Percentiles rank a stretch among this genome's conserved stretches.
phyloP scores from a whole-genome alignment of 2,888 invertebrate genomes.

The Resseliella maxima region DNA sequence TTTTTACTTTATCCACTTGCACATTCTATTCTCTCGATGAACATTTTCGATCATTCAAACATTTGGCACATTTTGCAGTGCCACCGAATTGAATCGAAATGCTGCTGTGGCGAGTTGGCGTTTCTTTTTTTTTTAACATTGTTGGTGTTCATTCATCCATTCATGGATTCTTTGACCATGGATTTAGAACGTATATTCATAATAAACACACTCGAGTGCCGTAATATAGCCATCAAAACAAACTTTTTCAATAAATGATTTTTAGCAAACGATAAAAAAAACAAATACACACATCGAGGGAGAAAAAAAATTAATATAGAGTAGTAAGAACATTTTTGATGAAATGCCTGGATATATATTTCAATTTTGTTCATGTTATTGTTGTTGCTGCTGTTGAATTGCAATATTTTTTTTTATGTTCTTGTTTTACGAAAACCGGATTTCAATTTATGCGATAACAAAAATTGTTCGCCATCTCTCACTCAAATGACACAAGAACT shows the following conservation, averaged over 20 bases:
- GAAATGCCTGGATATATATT: background rate
- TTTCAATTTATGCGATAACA: constrained; percentile 2
- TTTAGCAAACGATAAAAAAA: background rate
- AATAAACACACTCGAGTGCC: constrained; percentile 6
- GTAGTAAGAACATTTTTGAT: background rate
- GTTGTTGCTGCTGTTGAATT: background rate
- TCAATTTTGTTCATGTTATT: background rate
- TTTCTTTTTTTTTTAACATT: background rate
- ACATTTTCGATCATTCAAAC: too few species aligned
- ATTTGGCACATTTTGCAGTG: background rate
- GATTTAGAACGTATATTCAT: background rate
- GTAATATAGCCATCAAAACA: constrained; percentile 38
- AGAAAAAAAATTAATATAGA: constrained; percentile 35
- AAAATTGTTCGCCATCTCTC: too few species aligned
- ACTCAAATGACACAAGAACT: background rate
- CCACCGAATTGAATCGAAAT: constrained; percentile 1
- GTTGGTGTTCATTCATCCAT: background rate
- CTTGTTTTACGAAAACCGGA: constrained; percentile 17
- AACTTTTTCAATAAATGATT: constrained; percentile 53
- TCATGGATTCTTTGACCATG: constrained; percentile 37
- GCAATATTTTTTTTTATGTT: background rate
- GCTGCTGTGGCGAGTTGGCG: background rate
- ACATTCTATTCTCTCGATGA: too few species aligned
- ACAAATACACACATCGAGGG: background rate
- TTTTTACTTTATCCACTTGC: background rate